Conservation (phyloP, 2,113 vertebrate genomes). For the Protobothrops flavoviridis region DNA sequence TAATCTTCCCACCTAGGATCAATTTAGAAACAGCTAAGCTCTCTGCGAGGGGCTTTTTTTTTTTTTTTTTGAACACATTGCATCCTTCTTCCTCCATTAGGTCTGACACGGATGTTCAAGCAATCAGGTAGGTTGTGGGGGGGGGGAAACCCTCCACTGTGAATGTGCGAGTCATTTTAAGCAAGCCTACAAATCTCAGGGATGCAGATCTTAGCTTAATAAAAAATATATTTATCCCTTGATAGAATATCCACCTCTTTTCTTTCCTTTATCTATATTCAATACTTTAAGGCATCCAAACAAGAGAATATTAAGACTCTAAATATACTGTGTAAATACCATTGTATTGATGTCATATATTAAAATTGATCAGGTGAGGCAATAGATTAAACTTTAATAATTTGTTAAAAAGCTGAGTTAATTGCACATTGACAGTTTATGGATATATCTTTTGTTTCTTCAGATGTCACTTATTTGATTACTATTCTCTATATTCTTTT, state of each 20-base stretch:
- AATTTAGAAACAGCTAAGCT: not conserved
- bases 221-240: not conserved
- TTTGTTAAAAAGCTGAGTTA: too few relatives aligned
- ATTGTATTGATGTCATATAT: too few relatives aligned
- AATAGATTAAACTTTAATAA: too few relatives aligned
- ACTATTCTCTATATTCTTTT: too few relatives aligned
- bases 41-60: fast-evolving
- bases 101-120: constrained; percentile 65
- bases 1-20: not conserved
- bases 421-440: too few relatives aligned
- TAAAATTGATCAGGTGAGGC: too few relatives aligned
- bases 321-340: not conserved
- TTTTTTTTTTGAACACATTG: not conserved
- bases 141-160: not conserved
- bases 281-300: not conserved
- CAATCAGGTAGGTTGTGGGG: constrained; percentile 54
- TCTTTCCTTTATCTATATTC: not conserved
- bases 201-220: not conserved
- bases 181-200: not conserved
- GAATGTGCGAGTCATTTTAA: not conserved
- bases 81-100: constrained; percentile 43
- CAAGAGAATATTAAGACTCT: not conserved
- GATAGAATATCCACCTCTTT: not conserved
- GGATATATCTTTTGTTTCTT: too few relatives aligned
- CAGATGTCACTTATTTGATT: too few relatives aligned